Evolutionary conservation across 2,113 vertebrate genomes (phyloP), one percentile per base, ranked within the genome.

Genomic region (Sander lucioperca): DNA sequence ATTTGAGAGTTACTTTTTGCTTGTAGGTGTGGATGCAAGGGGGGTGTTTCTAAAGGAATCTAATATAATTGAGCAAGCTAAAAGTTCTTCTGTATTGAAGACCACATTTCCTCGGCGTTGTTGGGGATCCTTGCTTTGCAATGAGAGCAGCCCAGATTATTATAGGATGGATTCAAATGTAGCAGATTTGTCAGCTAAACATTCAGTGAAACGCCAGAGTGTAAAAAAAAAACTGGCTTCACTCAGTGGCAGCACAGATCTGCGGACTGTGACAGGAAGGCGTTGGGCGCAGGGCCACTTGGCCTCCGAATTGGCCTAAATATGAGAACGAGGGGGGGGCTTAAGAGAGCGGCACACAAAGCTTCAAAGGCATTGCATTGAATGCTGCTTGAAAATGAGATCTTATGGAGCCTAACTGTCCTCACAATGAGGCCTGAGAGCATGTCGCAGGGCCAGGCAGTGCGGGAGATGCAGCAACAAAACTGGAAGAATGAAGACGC

Each of bases 281-380:
- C 62, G 61, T 50, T 72, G 84, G 84, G 84, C 67, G 9, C 67
- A 2, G 72, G n/a, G 75, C 88, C 79, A 83, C 67, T 87, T 90
- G 88, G 82, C 85, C 73, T 39, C 57, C 4, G 5, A 66, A n/a
- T 77, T 59, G 12, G 63, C 69, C 56, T 48, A 58, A 68, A 78
- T 66, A 64, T 78, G 58, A 78, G 79, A 58, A 64, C 1, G 33
- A 6, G 33, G 62, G 36, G 70, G 75, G 69, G 33, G 61, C 64
- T 74, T 84, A 82, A 82, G 72, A 85, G 86, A 66, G 73, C 66
- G 16, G 19, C 47, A 57, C 75, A 90, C 85, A 86, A 86, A 76
- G 76, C 73, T 90, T 89, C 90, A 91, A 91, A 92, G 82, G 54
- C 79, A 82, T 63, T 45, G 71, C n/a, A 59, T 59, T 74, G 76